Conservation (phyloP, 2,113 vertebrate genomes). For the Hucho hucho region DNA sequence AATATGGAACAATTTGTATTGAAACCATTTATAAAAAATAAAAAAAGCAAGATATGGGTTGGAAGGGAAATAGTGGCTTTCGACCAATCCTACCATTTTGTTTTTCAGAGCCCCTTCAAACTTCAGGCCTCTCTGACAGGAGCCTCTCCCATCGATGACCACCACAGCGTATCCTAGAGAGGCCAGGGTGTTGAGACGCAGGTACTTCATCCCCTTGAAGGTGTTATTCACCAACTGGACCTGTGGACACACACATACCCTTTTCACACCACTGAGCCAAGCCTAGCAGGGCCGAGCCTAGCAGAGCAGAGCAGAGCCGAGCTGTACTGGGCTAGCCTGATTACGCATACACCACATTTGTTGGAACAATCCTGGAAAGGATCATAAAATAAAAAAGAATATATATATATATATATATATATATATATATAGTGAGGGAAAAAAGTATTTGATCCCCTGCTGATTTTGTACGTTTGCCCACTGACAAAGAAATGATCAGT, state of each 20-base stretch:
- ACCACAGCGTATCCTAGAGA: conserved; percentile 95
- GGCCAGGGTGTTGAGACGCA: conserved; percentile 90
- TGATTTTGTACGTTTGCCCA: too few relatives aligned
- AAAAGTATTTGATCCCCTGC: too few relatives aligned
- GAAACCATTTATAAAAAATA: too few relatives aligned
- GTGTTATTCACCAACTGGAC: conserved; percentile 98
- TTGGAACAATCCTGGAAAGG: too few relatives aligned
- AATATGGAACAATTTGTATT: too few relatives aligned
- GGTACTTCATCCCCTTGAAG: conserved; percentile 96
- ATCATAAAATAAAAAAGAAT: too few relatives aligned
- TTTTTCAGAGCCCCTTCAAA: conserved; percentile 98
- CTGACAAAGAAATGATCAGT: too few relatives aligned
- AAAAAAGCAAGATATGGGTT: too few relatives aligned
- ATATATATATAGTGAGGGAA: too few relatives aligned
- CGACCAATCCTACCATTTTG: conserved; percentile 82
- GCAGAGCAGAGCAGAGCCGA: conserved; percentile 55
- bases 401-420: too few relatives aligned
- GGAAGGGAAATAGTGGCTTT: not conserved
- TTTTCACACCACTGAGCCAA: conserved; percentile 73
- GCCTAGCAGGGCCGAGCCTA: conserved; percentile 59
- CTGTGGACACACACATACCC: conserved; percentile 65
- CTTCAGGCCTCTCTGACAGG: conserved; percentile 90
- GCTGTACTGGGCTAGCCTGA: too few relatives aligned
- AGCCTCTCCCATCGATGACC: conserved; percentile 93
- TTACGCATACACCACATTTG: too few relatives aligned